Evolutionary conservation across 2,797 vertebrate genomes (phyloP).

Genomic region (Silurus lanzhouensis): DNA sequence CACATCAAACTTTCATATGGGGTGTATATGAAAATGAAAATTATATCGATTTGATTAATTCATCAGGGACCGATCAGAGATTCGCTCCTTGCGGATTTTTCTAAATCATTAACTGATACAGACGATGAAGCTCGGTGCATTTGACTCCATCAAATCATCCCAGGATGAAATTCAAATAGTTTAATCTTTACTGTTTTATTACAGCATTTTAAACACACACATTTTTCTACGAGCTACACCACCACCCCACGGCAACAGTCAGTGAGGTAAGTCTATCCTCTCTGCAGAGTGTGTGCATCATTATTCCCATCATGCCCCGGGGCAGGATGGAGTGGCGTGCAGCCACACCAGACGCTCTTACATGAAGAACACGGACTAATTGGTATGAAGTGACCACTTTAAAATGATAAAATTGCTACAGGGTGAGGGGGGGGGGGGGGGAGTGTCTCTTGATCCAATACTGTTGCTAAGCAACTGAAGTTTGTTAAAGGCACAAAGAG

Average conservation of each 20-base stretch:
- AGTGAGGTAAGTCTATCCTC: slow-evolving; percentile 4
- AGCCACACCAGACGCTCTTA: slow-evolving; percentile 39
- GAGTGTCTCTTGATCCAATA: slow-evolving; percentile 32
- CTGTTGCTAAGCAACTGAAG: slow-evolving; percentile 61
- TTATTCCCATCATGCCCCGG: slow-evolving; percentile 51
- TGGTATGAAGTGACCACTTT: slow-evolving; percentile 62
- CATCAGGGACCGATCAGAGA: not conserved
- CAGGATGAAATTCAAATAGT: not conserved
- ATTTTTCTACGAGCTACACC: not conserved
- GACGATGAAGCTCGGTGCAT: not conserved
- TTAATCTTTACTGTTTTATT: not conserved
- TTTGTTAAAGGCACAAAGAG: slow-evolving; percentile 52
- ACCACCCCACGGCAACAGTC: not conserved
- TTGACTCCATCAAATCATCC: too few relatives aligned
- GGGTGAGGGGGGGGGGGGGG: not conserved
- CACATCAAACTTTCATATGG: too few relatives aligned
- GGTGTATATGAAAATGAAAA: too few relatives aligned
- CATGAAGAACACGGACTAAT: slow-evolving; percentile 57
- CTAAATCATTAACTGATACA: not conserved
- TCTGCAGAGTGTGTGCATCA: slow-evolving; percentile 30
- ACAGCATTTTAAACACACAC: not conserved
- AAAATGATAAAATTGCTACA: slow-evolving; percentile 58
- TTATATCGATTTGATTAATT: not conserved
- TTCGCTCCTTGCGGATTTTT: not conserved
- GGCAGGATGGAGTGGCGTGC: slow-evolving; percentile 32